These are phyloP conservation scores for Chrysocyon brachyurus DNA, from an alignment of 2,797 vertebrate species.

Conservation along the genomic window DNA sequence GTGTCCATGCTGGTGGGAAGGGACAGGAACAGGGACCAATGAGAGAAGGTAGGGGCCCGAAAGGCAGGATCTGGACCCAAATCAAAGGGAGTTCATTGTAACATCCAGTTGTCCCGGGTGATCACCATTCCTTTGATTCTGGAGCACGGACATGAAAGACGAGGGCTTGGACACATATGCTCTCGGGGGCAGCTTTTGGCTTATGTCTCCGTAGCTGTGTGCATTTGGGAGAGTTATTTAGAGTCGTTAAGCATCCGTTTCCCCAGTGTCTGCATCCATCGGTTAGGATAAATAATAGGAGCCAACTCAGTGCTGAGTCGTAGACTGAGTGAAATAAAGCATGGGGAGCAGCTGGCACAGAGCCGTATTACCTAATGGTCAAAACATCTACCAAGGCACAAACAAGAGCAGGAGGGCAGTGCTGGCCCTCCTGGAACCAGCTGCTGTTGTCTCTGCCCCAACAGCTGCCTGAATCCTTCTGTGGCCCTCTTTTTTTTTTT, in stretches of 20 bases:
- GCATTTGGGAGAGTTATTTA: background rate
- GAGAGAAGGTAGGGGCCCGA: background rate
- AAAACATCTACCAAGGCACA: constrained; percentile 42
- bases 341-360: background rate
- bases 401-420: background rate
- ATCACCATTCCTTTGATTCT: background rate
- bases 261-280: background rate
- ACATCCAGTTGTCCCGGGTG: background rate
- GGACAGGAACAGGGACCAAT: background rate
- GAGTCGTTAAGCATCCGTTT: background rate
- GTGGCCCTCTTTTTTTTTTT: background rate
- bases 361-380: constrained; percentile 9
- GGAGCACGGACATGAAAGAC: background rate
- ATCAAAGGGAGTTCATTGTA: background rate
- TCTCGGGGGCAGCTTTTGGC: background rate
- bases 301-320: background rate
- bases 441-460: constrained; percentile 4
- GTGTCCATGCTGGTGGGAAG: background rate
- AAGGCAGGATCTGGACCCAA: background rate
- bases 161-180: background rate
- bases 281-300: background rate
- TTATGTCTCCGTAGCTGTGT: background rate
- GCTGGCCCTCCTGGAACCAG: constrained; percentile 3
- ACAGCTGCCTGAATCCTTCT: constrained; percentile 53
- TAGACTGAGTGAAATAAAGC: constrained; percentile 9